Evolutionary conservation across 2,797 vertebrate genomes (phyloP).

Genomic region (Natrix natrix): DNA sequence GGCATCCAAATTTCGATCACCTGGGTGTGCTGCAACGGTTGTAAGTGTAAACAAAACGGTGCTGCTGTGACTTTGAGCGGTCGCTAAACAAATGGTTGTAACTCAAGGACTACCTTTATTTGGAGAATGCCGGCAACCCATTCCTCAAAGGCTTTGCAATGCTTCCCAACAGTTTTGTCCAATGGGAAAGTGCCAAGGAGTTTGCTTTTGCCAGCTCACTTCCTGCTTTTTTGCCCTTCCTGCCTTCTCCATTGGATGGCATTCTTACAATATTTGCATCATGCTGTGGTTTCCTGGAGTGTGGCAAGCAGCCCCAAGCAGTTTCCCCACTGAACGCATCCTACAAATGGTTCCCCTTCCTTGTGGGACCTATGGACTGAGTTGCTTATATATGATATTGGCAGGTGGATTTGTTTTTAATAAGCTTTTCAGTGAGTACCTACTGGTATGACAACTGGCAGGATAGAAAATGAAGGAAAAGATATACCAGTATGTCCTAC

Average conservation of each 20-base stretch:
- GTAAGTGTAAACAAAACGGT: not conserved
- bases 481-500: not conserved
- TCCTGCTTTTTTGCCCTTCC: not conserved
- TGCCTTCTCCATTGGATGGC: not conserved
- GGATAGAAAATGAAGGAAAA: not conserved
- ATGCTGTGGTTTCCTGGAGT: not conserved
- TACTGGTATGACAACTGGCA: not conserved
- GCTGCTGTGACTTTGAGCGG: not conserved
- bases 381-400: not conserved
- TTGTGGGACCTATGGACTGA: not conserved
- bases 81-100: not conserved
- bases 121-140: not conserved
- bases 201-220: not conserved
- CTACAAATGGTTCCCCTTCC: not conserved
- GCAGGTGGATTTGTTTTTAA: not conserved
- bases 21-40: not conserved
- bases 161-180: not conserved
- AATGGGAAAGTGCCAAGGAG: not conserved
- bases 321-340: not conserved
- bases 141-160: not conserved
- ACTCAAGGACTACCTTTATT: not conserved
- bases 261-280: not conserved
- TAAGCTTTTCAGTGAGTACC: not conserved
- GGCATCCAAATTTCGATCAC: not conserved
- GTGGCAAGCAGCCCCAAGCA: not conserved